These are phyloP conservation scores for Hepsetus odoe DNA, from an alignment of 2,113 vertebrate genomes.

Conservation along the genomic window DNA sequence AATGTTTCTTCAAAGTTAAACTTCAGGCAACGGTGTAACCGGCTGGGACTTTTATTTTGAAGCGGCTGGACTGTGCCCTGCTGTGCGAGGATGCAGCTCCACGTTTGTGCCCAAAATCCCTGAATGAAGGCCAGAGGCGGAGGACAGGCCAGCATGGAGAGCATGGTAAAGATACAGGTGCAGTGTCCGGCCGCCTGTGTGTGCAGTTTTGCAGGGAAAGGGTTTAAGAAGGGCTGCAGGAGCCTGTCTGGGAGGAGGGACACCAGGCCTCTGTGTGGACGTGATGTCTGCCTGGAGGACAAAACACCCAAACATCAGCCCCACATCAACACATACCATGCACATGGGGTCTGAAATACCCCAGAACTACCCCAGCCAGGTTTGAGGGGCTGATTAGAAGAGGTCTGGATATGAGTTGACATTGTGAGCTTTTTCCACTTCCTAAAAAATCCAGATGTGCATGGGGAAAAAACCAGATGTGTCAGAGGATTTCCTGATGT, in stretches of 20 bases:
- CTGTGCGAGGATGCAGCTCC: slow-evolving; percentile 33
- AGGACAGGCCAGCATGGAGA: slow-evolving; percentile 39
- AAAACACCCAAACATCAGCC: background rate
- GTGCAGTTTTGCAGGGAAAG: background rate
- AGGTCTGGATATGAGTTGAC: too few relatives aligned
- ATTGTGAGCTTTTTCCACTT: too few relatives aligned
- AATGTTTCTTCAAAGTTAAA: too few relatives aligned
- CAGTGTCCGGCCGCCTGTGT: background rate
- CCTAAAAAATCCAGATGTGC: too few relatives aligned
- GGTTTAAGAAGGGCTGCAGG: background rate
- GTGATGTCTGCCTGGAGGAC: background rate
- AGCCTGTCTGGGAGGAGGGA: background rate
- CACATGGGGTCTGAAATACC: too few relatives aligned
- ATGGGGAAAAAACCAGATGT: too few relatives aligned
- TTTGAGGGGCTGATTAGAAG: too few relatives aligned
- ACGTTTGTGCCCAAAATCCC: slow-evolving; percentile 26
- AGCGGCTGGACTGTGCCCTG: background rate
- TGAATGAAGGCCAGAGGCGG: slow-evolving; percentile 23
- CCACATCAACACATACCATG: background rate
- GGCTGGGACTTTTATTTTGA: background rate
- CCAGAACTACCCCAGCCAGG: background rate
- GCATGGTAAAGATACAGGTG: slow-evolving; percentile 35
- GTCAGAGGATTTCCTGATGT: too few relatives aligned
- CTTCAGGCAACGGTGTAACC: too few relatives aligned
- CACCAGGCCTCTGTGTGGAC: slow-evolving; percentile 29